Evolutionary conservation across 2,113 vertebrate genomes (phyloP).

Genomic region (Centropristis striata): DNA sequence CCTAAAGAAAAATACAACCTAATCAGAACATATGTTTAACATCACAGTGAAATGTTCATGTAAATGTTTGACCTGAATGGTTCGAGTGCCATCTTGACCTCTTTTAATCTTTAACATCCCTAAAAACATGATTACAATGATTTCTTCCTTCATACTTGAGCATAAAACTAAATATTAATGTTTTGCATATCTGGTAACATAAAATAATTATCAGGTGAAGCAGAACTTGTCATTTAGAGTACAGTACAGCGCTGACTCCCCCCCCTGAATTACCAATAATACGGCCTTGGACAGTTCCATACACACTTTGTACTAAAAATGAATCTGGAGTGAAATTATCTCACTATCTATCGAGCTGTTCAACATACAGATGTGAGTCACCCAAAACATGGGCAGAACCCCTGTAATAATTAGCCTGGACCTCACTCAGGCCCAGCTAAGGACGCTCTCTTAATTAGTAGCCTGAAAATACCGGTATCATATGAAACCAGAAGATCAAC

Average conservation of each 20-base stretch:
- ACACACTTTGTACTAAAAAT: not conserved
- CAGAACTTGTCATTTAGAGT: not conserved
- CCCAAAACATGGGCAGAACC: not conserved
- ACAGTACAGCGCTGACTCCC: not conserved
- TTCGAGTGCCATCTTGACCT: not conserved
- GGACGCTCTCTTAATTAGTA: no score
- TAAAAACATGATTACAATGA: not conserved
- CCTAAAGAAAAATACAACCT: not conserved
- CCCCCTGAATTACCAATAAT: not conserved
- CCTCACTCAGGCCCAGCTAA: no score
- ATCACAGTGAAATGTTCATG: not conserved
- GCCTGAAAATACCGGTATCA: no score
- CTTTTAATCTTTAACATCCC: not conserved
- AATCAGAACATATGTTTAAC: not conserved
- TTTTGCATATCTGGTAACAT: not conserved
- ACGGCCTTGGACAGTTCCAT: no score
- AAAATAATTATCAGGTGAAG: not conserved
- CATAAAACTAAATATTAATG: not conserved
- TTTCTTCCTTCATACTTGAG: not conserved
- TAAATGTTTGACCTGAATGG: slow-evolving; percentile 6
- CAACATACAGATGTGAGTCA: not conserved
- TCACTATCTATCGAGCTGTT: not conserved
- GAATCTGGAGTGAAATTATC: not conserved
- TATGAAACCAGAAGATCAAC: no score
- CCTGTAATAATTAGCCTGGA: no score